Conservation (phyloP, 1,140 invertebrate genomes). For the Plectrocnemia conspersa region DNA sequence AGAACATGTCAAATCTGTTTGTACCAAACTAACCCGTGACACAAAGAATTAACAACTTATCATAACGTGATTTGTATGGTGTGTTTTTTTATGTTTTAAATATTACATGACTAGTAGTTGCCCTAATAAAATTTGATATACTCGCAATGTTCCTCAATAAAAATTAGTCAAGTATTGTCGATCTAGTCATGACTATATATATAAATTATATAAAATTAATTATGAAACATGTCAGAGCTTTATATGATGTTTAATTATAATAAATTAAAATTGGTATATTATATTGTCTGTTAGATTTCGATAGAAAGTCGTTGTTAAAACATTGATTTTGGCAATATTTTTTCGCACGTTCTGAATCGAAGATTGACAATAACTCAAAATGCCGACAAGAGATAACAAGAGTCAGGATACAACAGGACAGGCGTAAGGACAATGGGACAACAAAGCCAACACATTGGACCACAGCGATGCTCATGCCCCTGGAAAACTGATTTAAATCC, state of each 20-base stretch:
- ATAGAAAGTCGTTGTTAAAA: background rate
- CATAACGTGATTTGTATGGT: background rate
- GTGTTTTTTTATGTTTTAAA: background rate
- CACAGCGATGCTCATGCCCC: slow-evolving; percentile 1
- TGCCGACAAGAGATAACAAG: slow-evolving; percentile 18
- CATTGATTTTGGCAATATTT: background rate
- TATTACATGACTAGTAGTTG: background rate
- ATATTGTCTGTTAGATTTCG: no score
- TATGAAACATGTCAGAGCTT: background rate
- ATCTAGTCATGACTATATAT: background rate
- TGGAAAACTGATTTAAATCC: slow-evolving; percentile 5
- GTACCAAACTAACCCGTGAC: slow-evolving; percentile 13
- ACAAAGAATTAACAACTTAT: slow-evolving; percentile 20
- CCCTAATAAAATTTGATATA: background rate
- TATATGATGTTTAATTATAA: background rate
- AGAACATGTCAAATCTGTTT: slow-evolving; percentile 19
- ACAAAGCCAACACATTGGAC: slow-evolving; percentile 13
- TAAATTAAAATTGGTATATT: no score
- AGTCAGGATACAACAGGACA: slow-evolving; percentile 19
- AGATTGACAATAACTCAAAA: slow-evolving; percentile 23
- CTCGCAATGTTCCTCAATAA: no score
- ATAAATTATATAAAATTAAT: background rate
- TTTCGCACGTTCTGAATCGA: background rate
- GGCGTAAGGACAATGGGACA: slow-evolving; percentile 25
- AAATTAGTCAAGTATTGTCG: slow-evolving; percentile 1